Evolutionary conservation across 2,113 vertebrate species (phyloP), one percentile per base, ranked within the genome.

Genomic region (Oreochromis aureus): DNA sequence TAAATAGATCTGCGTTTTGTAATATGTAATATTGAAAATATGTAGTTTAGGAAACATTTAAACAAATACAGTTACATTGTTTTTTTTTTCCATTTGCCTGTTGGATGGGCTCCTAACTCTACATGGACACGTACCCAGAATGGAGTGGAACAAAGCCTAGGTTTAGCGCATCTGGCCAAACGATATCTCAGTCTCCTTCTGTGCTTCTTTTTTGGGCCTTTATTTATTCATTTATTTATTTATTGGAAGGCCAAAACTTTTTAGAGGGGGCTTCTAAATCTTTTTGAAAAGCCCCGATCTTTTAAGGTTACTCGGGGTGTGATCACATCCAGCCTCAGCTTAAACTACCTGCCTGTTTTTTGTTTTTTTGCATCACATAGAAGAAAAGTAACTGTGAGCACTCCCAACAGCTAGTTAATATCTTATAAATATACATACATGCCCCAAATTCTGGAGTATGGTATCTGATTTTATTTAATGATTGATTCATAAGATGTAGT

Each of bases 271-370:
- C 2, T 73, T 46, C 9, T 44, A 73, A 46, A 46, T 27, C 13
- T 44, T 73, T 73, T 73, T 10, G 5, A 73, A 73, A 73, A 48
- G 0, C 9, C 69, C 24, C 1, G 0, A 76, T 48, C 10, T 76
- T 15, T 19, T 76, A 30, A 30, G 24, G 24, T 48, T 19, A 10
- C 1, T 51, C 24, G 4, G 24, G 46, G 16, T 51, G 44, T 19
- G 6, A 76, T 51, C 6, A 76, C 24, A 76, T 46, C 41, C 24
- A 30, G 41, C 15, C 0, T 76, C 48, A 51, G 24, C 16, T 8
- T 76, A 76, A 76, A 76, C 24, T 12, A 32, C 24, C 16, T 51
- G 0, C 22, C 71, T 18, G 44, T 48, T 48, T 76, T 15, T 41
- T 69, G 10, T 4, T 24, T 48, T 54, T 11, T 51, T 7, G 16